Base-by-base conservation (phyloP, 2,113 vertebrate species). In the Engraulis encrasicolus region DNA sequence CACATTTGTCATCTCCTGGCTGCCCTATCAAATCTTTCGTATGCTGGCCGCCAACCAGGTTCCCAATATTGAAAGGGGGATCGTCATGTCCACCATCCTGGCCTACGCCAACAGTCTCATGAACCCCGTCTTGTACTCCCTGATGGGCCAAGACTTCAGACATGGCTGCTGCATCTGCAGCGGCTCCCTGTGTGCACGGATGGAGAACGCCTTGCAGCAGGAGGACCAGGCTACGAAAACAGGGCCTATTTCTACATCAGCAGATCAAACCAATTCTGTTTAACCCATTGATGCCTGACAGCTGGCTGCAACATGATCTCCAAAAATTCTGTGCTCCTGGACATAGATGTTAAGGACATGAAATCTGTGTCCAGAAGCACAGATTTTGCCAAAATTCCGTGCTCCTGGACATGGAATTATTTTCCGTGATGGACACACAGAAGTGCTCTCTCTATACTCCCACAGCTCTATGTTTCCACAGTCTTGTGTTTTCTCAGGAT, bases 131-230 rank as follows among this genome's bases (percentile, higher is more conserved):
- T 90, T 99, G 50, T 99, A 99, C 0, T 96, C 98, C 71, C 98
- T 99, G 93, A 97, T 98, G 96, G 98, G 97, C 1, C 97, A 97
- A 18, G 97, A 99, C 90, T 97, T 99, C 84, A 97, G 95, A 91
- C 90, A 85, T 79, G 94, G 85, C 58, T 94, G n/a, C n/a, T n/a
- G n/a, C n/a, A n/a, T n/a, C n/a, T n/a, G 91, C 20, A 3, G 23
- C 86, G 91, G 14, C 50, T 91, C 92, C 5, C 2, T 95, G 81
- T 78, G 95, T 20, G 93, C 92, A n/a, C 94, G 93, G 86, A 94
- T 96, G 86, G 94, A 94, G 87, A 95, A 91, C 0, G 94, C 94
- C 0, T 91, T 96, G 78, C 90, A 61, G 2, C 95, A 96, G 0
- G 94, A 95, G 1, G 88, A 81, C 4, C 92, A 86, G 66, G 95